Evolutionary conservation across 2,113 vertebrate species (phyloP).

Genomic region (Phodopus roborovskii): DNA sequence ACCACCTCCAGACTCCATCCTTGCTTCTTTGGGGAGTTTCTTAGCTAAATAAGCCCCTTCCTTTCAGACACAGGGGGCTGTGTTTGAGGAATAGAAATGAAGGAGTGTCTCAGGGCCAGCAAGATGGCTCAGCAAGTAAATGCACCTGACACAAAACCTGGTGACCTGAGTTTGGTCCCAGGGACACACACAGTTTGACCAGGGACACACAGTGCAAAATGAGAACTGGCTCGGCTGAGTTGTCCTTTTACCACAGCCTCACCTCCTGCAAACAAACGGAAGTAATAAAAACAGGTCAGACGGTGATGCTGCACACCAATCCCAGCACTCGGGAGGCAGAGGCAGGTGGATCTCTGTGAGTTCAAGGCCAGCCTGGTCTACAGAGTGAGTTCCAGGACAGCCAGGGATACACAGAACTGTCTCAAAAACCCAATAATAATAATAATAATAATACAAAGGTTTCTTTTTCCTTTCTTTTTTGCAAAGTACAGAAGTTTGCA

Average conservation of each 20-base stretch:
- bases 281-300: neutral
- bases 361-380: neutral
- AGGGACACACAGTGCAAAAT: neutral
- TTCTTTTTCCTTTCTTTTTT: neutral
- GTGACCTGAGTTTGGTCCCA: neutral
- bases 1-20: neutral
- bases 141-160: neutral
- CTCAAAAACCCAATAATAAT: neutral
- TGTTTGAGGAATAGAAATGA: constrained; percentile 28
- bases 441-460: neutral
- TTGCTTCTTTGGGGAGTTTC: neutral
- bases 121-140: neutral
- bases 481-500: neutral
- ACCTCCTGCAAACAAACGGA: neutral
- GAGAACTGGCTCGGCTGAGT: neutral
- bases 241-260: neutral
- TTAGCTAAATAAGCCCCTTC: neutral
- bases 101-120: neutral
- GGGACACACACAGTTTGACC: neutral
- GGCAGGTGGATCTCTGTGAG: neutral
- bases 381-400: neutral
- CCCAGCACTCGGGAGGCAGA: neutral
- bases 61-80: neutral
- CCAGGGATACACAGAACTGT: neutral
- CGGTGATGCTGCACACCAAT: neutral